Conservation (phyloP, 2,888 invertebrate genomes). For the Diarsia rubi region DNA sequence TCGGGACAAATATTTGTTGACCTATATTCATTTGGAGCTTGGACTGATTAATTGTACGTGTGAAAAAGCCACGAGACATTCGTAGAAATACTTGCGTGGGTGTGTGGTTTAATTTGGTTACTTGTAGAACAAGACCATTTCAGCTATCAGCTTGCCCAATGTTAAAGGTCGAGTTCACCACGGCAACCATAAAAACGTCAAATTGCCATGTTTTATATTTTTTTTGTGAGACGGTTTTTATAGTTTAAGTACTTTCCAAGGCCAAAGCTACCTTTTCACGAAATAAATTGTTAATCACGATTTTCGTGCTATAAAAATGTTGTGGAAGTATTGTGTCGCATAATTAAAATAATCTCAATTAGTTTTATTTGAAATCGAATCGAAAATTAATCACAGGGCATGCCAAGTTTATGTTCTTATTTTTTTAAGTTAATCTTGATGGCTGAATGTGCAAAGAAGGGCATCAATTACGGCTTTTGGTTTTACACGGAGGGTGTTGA, state of each 20-base stretch:
- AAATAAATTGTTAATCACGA: slow-evolving; percentile 42
- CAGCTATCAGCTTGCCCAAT: slow-evolving; percentile 32
- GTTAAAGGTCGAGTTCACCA: slow-evolving; percentile 65
- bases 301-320: slow-evolving; percentile 9
- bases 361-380: background rate
- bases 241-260: slow-evolving; percentile 50
- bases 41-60: background rate
- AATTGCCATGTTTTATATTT: slow-evolving; percentile 49
- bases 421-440: background rate
- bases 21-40: slow-evolving; percentile 31
- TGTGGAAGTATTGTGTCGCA: background rate
- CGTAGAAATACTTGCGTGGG: slow-evolving; percentile 4
- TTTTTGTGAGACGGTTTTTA: slow-evolving; percentile 41
- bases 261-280: slow-evolving; percentile 41
- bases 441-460: background rate
- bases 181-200: slow-evolving; percentile 59
- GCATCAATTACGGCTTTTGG: background rate
- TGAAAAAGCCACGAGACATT: slow-evolving; percentile 10
- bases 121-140: slow-evolving; percentile 45
- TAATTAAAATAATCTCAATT: slow-evolving; percentile 11
- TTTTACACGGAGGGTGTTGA: slow-evolving; percentile 4
- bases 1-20: slow-evolving; percentile 46
- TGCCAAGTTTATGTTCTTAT: background rate
- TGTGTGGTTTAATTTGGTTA: slow-evolving; percentile 35
- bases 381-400: background rate